Evolutionary conservation across 2,888 invertebrate genomes (phyloP), one percentile per base, ranked within the genome.

Genomic region (Rutpela maculata): DNA sequence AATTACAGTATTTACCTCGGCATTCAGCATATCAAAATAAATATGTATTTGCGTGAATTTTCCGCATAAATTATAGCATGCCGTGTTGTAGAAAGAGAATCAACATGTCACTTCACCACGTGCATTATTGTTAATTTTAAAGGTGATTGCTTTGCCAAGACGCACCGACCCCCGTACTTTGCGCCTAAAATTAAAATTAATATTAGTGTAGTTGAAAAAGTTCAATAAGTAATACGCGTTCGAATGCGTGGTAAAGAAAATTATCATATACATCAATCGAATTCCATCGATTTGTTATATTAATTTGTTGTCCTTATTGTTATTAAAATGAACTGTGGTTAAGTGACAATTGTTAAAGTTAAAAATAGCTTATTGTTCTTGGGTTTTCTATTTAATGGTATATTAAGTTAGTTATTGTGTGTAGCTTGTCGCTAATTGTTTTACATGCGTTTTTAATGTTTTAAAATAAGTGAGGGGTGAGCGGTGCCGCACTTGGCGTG

Each of bases 371-470:
- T 12, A 22, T 22, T 22, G 59, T 59, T 59, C 59, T 59, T 59
- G 59, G 12, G 22, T 59, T 59, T 59, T 59, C 22, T 59, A 18
- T 22, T 59, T 22, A 22, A 59, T 59, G 18, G 18, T 11, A 50
- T 59, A 59, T 59, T 59, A 19, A 59, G 56, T 18, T 15, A 18
- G 56, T 59, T 15, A 59, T 59, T 59, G 59, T 59, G 59, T 56
- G 17, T 18, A 56, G 18, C 18, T 56, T 56, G 56, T 56, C 10
- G 17, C 10, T 59, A 22, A 18, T 18, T 22, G 19, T 59, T 7
- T 22, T 59, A 59, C 59, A 59, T 22, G 59, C 59, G 59, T 59
- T 22, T 59, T 59, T 59, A 22, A 22, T 18, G 56, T 18, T 43
- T 18, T 56, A 18, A 56, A 9, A 18, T 17, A 10, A 22, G 59